Conservation (phyloP, 2,797 vertebrate genomes). For the Otolemur crassicaudatus region DNA sequence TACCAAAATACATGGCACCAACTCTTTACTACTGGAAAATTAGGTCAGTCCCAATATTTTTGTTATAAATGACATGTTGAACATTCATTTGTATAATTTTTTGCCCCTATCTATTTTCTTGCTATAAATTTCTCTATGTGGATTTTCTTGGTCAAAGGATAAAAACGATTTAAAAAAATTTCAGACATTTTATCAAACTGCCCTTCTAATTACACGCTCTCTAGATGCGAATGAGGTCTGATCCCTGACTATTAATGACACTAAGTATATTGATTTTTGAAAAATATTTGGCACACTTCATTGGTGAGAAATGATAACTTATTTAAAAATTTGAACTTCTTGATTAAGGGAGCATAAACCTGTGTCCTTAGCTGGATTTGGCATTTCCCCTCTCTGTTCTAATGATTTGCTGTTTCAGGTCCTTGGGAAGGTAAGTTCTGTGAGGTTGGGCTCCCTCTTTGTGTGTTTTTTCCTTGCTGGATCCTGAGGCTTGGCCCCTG, state of each 20-base stretch:
- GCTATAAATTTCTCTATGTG: neutral
- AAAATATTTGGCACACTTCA: constrained; percentile 9
- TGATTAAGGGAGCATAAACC: neutral
- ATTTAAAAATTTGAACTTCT: neutral
- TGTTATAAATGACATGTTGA: neutral
- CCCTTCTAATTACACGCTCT: neutral
- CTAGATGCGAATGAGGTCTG: neutral
- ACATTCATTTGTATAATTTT: neutral
- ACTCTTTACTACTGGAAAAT: neutral
- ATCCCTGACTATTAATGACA: neutral
- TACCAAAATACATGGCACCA: neutral
- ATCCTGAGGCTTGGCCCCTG: neutral
- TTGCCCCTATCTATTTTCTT: neutral
- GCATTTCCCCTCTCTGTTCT: neutral
- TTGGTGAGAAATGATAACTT: neutral
- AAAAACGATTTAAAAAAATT: neutral
- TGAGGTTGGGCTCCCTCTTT: neutral
- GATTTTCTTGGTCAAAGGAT: neutral
- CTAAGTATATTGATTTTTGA: neutral
- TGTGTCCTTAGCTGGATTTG: neutral
- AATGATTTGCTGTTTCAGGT: neutral
- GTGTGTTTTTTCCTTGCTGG: neutral
- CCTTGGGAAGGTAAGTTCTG: neutral
- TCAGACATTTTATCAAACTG: neutral
- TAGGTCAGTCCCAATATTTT: neutral